phyloP scores from a whole-genome alignment of 1,140 invertebrate genomes.

The Homalodisca vitripennis region DNA sequence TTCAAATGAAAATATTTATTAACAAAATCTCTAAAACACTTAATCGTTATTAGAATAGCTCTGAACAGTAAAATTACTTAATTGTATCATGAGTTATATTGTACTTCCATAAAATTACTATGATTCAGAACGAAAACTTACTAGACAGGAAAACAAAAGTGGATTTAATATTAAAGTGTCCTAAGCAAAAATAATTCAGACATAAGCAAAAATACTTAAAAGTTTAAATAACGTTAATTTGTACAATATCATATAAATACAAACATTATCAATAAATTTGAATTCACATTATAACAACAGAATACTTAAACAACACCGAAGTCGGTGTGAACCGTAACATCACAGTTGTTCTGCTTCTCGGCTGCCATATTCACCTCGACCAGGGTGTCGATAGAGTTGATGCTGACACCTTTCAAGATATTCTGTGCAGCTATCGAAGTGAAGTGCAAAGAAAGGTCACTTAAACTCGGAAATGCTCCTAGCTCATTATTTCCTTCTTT shows the following conservation, averaged over 20 bases:
- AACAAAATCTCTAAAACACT: too few relatives aligned
- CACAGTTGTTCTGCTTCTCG: slow-evolving; percentile 72
- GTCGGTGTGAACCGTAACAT: slow-evolving; percentile 61
- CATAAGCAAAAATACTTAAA: background rate
- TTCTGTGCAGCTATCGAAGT: slow-evolving; percentile 84
- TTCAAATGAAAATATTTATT: too few relatives aligned
- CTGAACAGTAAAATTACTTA: background rate
- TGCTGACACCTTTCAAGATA: slow-evolving; percentile 77
- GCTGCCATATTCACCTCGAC: slow-evolving; percentile 82
- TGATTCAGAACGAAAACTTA: background rate
- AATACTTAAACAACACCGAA: slow-evolving; percentile 55
- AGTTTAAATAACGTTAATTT: background rate
- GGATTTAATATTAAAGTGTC: background rate
- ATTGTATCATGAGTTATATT: background rate
- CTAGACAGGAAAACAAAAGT: background rate
- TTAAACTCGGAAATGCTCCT: slow-evolving; percentile 79
- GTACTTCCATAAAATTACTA: background rate
- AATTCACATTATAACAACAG: background rate
- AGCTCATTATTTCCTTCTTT: slow-evolving; percentile 53
- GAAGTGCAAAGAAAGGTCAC: slow-evolving; percentile 81
- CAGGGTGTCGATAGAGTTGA: slow-evolving; percentile 82
- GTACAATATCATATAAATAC: slow-evolving; percentile 12
- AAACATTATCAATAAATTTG: background rate
- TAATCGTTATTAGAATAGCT: too few relatives aligned
- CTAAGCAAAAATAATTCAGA: background rate